A percentile compares a stretch with the other conserved stretches of the same genome.
These are phyloP conservation scores for Zoanthus sansibaricus DNA, from an alignment of 92 coral and sea anemone genomes.

Conservation along the genomic window DNA sequence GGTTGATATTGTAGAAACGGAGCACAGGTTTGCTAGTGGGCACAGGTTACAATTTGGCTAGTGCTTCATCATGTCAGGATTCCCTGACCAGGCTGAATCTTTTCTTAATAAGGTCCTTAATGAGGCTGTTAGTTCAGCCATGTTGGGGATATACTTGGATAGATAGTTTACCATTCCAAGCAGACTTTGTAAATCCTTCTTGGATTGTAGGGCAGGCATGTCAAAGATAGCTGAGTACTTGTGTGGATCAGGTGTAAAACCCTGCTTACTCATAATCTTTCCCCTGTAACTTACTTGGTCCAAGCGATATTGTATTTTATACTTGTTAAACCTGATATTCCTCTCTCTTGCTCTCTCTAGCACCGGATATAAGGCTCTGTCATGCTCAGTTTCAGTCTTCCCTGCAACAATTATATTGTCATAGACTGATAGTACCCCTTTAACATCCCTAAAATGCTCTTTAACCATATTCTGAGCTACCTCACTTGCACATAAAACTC, in stretches of 20 bases:
- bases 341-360: slow-evolving; percentile 49
- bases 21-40: slow-evolving; percentile 60
- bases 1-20: slow-evolving; percentile 49
- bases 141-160: slow-evolving; percentile 62
- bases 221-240: slow-evolving; percentile 64
- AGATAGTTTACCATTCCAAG: slow-evolving; percentile 68
- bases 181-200: slow-evolving; percentile 55
- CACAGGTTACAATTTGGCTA: slow-evolving; percentile 37
- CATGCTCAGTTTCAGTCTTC: slow-evolving; percentile 62
- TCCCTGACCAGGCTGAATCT: slow-evolving; percentile 40
- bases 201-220: slow-evolving; percentile 61
- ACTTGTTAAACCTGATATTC: slow-evolving; percentile 59
- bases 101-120: slow-evolving; percentile 35
- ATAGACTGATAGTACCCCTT: slow-evolving; percentile 50
- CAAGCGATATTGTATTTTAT: slow-evolving; percentile 47
- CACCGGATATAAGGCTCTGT: slow-evolving; percentile 44
- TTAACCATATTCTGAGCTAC: slow-evolving; percentile 61
- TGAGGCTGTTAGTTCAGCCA: slow-evolving; percentile 37
- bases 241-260: slow-evolving; percentile 64
- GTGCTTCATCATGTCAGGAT: slow-evolving; percentile 31
- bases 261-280: slow-evolving; percentile 44
- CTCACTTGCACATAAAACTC: slow-evolving; percentile 58
- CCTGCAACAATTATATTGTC: slow-evolving; percentile 61
- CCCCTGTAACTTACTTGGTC: slow-evolving; percentile 60
- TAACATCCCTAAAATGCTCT: slow-evolving; percentile 56